These are phyloP conservation scores for Lysiphlebus fabarum DNA, from an alignment of 1,140 invertebrate species.

Conservation along the genomic window DNA sequence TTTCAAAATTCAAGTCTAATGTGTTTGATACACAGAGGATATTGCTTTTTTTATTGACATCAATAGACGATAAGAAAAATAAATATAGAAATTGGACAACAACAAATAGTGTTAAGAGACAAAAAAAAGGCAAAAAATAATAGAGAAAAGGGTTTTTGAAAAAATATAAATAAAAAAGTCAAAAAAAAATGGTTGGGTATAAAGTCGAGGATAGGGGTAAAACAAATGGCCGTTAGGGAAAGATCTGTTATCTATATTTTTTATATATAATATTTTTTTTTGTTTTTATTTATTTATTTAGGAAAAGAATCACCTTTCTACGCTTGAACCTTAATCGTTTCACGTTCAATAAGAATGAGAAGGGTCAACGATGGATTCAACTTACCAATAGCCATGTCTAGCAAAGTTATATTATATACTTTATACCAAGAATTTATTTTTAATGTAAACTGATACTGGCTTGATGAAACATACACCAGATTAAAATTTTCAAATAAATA, in stretches of 20 bases:
- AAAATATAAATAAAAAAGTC: neutral
- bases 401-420: too few relatives aligned
- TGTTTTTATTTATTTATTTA: conserved; percentile 1
- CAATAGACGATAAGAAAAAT: too few relatives aligned
- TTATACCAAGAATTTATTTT: too few relatives aligned
- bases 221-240: conserved; percentile 9
- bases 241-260: neutral
- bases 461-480: too few relatives aligned
- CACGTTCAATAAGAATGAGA: conserved; percentile 1
- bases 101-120: too few relatives aligned
- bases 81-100: too few relatives aligned
- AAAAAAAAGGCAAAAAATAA: neutral
- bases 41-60: too few relatives aligned
- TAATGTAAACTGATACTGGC: too few relatives aligned
- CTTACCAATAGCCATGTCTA: conserved; percentile 6
- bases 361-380: conserved; percentile 18
- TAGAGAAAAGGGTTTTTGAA: neutral
- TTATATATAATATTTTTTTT: neutral
- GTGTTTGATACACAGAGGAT: too few relatives aligned
- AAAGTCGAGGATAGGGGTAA: neutral
- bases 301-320: conserved; percentile 6
- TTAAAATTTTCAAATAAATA: too few relatives aligned
- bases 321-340: conserved; percentile 7
- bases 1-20: too few relatives aligned
- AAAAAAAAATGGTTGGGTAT: conserved; percentile 4